Percentiles rank a stretch among this genome's conserved stretches.
phyloP scores from a whole-genome alignment of 2,888 invertebrate genomes.

The Eilema caniola region DNA sequence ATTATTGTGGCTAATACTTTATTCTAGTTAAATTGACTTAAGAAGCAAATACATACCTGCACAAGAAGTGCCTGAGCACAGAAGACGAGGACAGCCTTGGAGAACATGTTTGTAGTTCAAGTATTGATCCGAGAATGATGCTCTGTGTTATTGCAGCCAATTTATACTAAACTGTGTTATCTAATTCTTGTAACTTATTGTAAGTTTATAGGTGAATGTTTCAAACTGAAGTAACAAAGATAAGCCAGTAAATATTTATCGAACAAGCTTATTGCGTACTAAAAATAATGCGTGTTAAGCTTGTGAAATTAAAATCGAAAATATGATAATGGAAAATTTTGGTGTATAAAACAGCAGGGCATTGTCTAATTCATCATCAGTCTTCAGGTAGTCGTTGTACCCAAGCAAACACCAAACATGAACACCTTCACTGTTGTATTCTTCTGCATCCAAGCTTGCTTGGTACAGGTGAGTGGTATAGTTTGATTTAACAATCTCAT shows the following conservation, averaged over 20 bases:
- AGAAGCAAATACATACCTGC: slow-evolving; percentile 17
- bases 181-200: too few relatives aligned
- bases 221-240: too few relatives aligned
- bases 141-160: background rate
- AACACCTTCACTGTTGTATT: slow-evolving; percentile 35
- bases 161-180: background rate
- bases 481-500: background rate
- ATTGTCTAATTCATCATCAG: too few relatives aligned
- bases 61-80: slow-evolving; percentile 51
- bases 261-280: too few relatives aligned
- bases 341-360: too few relatives aligned
- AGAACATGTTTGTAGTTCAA: slow-evolving; percentile 49
- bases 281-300: too few relatives aligned
- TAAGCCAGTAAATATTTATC: too few relatives aligned
- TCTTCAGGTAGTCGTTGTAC: slow-evolving; percentile 10
- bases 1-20: background rate
- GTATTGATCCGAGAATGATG: slow-evolving; percentile 24
- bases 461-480: slow-evolving; percentile 34
- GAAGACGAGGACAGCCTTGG: slow-evolving; percentile 51
- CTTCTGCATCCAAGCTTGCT: slow-evolving; percentile 42
- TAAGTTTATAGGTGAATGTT: too few relatives aligned
- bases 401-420: slow-evolving; percentile 25
- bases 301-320: too few relatives aligned
- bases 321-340: too few relatives aligned
- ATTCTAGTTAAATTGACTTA: background rate